Percentiles rank a stretch among this genome's conserved stretches.
Conservation (phyloP, 2,888 invertebrate species). For the Cinara cedri region DNA sequence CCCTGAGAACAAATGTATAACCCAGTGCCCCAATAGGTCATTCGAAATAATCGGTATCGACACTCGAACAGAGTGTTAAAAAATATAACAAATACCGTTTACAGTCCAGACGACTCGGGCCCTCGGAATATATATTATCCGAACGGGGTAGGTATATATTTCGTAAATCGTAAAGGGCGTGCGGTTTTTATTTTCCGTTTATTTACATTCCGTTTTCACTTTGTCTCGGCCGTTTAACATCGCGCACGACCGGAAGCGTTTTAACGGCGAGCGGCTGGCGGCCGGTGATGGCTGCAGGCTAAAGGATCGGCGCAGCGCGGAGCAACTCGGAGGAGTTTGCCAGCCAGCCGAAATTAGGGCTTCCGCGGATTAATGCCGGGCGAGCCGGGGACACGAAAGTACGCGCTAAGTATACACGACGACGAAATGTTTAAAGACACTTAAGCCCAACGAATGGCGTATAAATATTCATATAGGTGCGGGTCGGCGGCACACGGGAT, state of each 20-base stretch:
- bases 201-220: no score
- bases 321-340: conserved; percentile 40
- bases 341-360: conserved; percentile 49
- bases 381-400: conserved; percentile 41
- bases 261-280: conserved; percentile 40
- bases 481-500: neutral
- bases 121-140: no score
- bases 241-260: conserved; percentile 43
- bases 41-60: no score
- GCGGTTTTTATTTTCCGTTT: neutral
- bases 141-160: no score
- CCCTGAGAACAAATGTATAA: no score
- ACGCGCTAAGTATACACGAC: conserved; percentile 54
- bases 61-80: no score
- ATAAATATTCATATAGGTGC: conserved; percentile 51
- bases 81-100: no score
- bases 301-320: conserved; percentile 10
- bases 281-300: neutral
- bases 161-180: neutral
- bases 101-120: no score
- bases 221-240: neutral
- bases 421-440: conserved; percentile 56
- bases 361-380: conserved; percentile 45
- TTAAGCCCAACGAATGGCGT: conserved; percentile 55
- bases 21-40: no score